phyloP scores from a whole-genome alignment of 2,113 vertebrate genomes.

The Heterotis niloticus region DNA sequence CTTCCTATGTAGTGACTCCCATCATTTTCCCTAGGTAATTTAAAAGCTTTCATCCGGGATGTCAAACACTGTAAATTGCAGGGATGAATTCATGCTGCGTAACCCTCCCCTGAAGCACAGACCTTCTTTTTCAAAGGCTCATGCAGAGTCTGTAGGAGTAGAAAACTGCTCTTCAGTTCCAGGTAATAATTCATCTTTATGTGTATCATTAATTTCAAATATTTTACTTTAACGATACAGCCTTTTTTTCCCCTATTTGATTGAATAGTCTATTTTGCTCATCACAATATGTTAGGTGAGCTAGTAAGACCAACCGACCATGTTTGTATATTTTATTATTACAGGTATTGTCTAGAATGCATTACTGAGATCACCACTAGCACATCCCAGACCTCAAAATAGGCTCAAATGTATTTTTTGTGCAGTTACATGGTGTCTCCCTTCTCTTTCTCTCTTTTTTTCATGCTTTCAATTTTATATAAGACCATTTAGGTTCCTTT shows the following conservation, averaged over 20 bases:
- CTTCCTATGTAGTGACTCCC: neutral
- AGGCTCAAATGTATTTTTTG: neutral
- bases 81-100: constrained; percentile 3
- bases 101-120: constrained; percentile 9
- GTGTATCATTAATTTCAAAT: neutral
- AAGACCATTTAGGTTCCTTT: neutral
- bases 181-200: constrained; percentile 6
- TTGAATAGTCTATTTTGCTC: neutral
- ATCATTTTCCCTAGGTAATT: constrained; percentile 16
- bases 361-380: neutral
- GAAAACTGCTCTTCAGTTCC: neutral
- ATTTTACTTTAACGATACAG: neutral
- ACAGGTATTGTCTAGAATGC: neutral
- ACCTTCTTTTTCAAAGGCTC: neutral
- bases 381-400: neutral
- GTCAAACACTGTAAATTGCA: constrained; percentile 17
- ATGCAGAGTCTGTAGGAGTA: constrained; percentile 1
- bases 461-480: neutral
- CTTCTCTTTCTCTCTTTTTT: too few relatives aligned
- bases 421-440: too few relatives aligned
- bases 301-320: neutral
- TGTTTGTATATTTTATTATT: neutral
- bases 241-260: neutral
- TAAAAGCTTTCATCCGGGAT: constrained; percentile 16
- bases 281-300: neutral